phyloP scores from a whole-genome alignment of 1,140 invertebrate species.

The Drosophila teissieri region DNA sequence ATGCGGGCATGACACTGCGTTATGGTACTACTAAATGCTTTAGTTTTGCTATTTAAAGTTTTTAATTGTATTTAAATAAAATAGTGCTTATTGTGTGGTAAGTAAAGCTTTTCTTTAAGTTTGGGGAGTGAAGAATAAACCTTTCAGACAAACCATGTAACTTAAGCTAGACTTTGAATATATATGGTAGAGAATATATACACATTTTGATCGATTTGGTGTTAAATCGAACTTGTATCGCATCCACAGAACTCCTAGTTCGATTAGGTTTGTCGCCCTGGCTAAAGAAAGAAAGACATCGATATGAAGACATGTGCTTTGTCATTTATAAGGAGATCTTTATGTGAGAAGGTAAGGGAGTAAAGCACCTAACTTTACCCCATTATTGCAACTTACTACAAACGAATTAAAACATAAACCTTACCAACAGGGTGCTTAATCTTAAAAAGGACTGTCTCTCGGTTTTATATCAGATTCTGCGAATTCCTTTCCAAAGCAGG shows the following conservation, averaged over 20 bases:
- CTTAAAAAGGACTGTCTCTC: neutral
- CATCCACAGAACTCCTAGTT: neutral
- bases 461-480: neutral
- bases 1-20: neutral
- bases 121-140: too few species aligned
- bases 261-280: neutral
- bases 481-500: neutral
- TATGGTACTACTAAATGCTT: neutral
- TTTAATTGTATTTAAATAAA: too few species aligned
- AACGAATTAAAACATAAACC: too few species aligned
- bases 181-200: too few species aligned
- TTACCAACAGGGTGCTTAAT: neutral
- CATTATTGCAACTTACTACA: neutral
- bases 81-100: too few species aligned
- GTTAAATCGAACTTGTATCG: neutral
- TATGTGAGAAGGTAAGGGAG: neutral
- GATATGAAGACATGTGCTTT: neutral
- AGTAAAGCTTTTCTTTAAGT: too few species aligned
- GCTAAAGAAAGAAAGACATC: neutral
- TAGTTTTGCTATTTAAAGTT: too few species aligned
- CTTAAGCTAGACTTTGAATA: neutral
- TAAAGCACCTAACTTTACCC: neutral
- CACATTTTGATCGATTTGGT: neutral
- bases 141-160: neutral
- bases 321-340: neutral